Conservation (phyloP, 2,113 vertebrate genomes). For the Strigops habroptila region DNA sequence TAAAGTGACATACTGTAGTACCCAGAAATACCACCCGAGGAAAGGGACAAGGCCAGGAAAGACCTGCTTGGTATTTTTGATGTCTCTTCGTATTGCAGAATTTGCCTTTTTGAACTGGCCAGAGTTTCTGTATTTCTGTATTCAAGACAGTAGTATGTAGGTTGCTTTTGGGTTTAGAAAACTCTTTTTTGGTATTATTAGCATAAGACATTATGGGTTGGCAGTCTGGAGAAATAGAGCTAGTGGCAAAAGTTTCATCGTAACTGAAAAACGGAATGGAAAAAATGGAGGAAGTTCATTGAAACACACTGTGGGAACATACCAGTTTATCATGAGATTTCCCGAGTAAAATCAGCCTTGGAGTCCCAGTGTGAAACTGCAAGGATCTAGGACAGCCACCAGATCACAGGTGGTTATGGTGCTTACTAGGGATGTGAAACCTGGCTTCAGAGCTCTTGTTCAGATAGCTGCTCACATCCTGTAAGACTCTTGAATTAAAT, state of each 20-base stretch:
- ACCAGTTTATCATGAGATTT: neutral
- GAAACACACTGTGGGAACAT: neutral
- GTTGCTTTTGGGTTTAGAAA: neutral
- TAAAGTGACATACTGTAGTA: neutral
- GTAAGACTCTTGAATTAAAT: neutral
- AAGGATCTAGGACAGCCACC: neutral
- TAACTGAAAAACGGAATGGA: neutral
- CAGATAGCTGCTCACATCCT: neutral
- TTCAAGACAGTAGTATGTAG: neutral
- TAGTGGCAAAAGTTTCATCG: neutral
- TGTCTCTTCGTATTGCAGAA: neutral
- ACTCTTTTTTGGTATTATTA: neutral
- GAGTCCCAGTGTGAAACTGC: neutral
- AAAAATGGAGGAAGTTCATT: neutral
- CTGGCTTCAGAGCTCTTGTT: neutral
- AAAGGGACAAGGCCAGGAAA: neutral
- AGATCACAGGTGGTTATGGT: neutral
- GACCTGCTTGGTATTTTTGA: neutral
- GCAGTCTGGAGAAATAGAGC: neutral
- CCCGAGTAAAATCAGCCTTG: neutral
- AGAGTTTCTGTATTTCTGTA: neutral
- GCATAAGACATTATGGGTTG: neutral
- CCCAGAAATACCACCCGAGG: neutral
- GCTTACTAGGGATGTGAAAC: neutral
- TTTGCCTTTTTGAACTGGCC: neutral